Percentiles rank a stretch among this genome's conserved stretches.
Conservation (phyloP, 2,113 vertebrate genomes). For the Lichenostomus cassidix region DNA sequence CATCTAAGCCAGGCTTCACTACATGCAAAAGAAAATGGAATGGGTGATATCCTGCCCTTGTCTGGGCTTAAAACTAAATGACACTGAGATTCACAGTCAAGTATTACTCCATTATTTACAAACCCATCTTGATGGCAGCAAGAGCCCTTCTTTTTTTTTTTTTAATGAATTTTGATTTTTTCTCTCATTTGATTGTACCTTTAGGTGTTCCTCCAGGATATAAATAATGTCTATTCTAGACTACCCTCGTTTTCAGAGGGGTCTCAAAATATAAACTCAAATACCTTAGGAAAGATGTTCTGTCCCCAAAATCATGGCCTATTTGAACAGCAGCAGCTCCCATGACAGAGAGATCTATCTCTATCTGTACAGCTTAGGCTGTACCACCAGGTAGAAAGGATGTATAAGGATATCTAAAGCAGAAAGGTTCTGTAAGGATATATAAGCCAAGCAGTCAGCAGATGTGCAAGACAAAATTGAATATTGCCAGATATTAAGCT, state of each 20-base stretch:
- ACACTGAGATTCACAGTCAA: not conserved
- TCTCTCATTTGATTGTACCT: not conserved
- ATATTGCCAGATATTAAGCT: not conserved
- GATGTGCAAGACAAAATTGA: not conserved
- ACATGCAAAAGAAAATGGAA: not conserved
- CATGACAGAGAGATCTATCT: not conserved
- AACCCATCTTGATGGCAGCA: not conserved
- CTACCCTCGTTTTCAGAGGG: not conserved
- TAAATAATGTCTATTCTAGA: not conserved
- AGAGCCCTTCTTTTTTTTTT: not conserved
- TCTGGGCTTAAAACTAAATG: not conserved
- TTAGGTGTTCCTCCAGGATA: not conserved
- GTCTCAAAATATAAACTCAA: not conserved
- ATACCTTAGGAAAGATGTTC: not conserved
- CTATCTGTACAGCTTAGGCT: not conserved
- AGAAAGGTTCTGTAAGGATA: not conserved
- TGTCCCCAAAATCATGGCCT: not conserved
- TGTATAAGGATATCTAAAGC: not conserved
- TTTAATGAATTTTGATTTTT: not conserved
- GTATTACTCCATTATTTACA: not conserved
- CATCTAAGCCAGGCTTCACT: not conserved
- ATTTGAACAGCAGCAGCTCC: not conserved
- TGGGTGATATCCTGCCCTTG: not conserved
- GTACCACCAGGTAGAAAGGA: not conserved
- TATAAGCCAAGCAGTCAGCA: not conserved